A percentile compares a stretch with the other conserved stretches of the same genome.
These are phyloP conservation scores for Diplazon laetatorius DNA, from an alignment of 2,888 invertebrate genomes.

Conservation along the genomic window DNA sequence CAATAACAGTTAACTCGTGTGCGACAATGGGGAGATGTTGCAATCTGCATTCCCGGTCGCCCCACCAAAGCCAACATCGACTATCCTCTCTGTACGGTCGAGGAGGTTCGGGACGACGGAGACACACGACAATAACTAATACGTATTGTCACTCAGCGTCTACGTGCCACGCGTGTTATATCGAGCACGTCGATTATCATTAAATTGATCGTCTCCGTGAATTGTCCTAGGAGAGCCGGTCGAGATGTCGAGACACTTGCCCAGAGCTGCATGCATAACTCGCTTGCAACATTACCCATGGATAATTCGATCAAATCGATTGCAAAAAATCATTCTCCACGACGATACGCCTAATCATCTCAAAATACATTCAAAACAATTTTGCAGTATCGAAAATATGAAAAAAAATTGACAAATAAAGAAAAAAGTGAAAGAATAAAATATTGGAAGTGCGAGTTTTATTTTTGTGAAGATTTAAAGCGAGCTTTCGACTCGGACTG, in stretches of 20 bases:
- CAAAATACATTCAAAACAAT: no score
- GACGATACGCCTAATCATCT: no score
- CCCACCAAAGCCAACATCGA: neutral
- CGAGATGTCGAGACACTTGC: slow-evolving; percentile 35
- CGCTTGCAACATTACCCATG: neutral
- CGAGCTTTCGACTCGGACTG: no score
- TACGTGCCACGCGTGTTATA: slow-evolving; percentile 15
- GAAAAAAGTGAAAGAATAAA: no score
- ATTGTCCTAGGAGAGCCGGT: slow-evolving; percentile 44
- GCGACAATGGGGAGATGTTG: neutral
- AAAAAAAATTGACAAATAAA: no score
- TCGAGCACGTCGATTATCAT: slow-evolving; percentile 52
- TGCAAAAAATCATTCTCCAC: no score
- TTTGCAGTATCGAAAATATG: no score
- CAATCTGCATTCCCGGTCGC: slow-evolving; percentile 15
- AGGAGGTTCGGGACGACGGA: neutral
- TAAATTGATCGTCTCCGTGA: slow-evolving; percentile 47
- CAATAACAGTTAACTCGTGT: neutral
- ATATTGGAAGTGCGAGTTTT: no score
- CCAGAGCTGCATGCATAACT: neutral
- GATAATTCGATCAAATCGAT: no score
- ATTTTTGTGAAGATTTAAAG: no score
- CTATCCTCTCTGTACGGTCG: neutral
- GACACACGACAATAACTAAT: slow-evolving; percentile 33
- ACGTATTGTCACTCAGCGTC: slow-evolving; percentile 38